Evolutionary conservation across 2,888 invertebrate species (phyloP).

Genomic region (Steromphala cineraria): DNA sequence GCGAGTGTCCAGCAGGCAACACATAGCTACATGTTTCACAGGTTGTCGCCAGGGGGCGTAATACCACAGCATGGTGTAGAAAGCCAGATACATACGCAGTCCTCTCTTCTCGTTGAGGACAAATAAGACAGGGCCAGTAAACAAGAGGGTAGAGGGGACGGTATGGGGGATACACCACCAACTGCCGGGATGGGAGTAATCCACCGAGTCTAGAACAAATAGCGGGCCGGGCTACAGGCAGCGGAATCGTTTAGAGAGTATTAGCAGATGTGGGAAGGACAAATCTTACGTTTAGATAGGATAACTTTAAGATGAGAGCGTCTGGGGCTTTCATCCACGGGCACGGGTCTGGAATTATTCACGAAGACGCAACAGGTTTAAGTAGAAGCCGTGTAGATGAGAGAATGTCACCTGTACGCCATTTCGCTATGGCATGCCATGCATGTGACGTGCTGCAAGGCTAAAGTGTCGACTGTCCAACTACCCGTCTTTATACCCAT

Average conservation of each 20-base stretch:
- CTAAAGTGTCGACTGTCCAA: no score
- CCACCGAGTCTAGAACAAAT: neutral
- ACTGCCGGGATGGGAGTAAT: neutral
- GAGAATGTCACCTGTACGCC: neutral
- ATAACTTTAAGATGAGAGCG: neutral
- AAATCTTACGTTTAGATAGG: constrained; percentile 15
- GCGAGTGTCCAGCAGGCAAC: neutral
- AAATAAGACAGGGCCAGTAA: neutral
- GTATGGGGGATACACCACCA: neutral
- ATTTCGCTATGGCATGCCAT: neutral
- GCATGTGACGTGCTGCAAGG: no score
- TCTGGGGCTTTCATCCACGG: neutral
- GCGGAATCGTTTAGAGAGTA: neutral
- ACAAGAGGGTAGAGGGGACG: neutral
- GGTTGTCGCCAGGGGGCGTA: constrained; percentile 5
- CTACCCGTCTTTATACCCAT: no score
- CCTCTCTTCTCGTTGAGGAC: neutral
- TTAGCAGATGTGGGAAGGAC: constrained; percentile 14
- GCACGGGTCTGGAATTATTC: neutral
- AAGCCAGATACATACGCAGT: neutral
- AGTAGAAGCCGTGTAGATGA: neutral
- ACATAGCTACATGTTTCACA: neutral
- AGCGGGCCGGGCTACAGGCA: neutral
- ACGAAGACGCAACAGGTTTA: neutral
- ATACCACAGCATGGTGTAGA: neutral